These are phyloP conservation scores for Synergus laeviventris DNA, from an alignment of 2,888 invertebrate genomes.

Conservation along the genomic window DNA sequence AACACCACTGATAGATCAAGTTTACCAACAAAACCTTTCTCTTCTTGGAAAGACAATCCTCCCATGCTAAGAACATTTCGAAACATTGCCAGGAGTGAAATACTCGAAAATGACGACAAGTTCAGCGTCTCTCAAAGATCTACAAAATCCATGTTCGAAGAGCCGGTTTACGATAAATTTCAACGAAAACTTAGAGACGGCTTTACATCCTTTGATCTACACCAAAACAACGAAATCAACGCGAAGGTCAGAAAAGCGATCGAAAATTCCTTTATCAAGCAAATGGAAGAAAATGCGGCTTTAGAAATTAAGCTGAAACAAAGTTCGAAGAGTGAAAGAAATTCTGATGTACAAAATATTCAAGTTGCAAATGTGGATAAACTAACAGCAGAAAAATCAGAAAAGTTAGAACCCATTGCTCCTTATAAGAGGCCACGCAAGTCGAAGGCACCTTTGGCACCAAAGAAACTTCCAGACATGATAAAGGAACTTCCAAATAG, in stretches of 20 bases:
- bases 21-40: conserved; percentile 44
- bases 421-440: conserved; percentile 48
- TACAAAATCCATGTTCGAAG: conserved; percentile 71
- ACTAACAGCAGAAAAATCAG: neutral
- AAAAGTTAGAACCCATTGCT: neutral
- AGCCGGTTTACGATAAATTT: conserved; percentile 59
- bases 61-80: conserved; percentile 64
- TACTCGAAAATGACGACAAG: conserved; percentile 66
- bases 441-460: conserved; percentile 45
- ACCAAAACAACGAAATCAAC: conserved; percentile 55
- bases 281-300: conserved; percentile 68
- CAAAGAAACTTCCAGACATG: conserved; percentile 67
- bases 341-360: conserved; percentile 28
- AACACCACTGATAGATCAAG: conserved; percentile 45
- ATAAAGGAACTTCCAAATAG: conserved; percentile 66
- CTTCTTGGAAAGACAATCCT: conserved; percentile 65
- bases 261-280: conserved; percentile 71
- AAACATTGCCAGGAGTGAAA: conserved; percentile 68
- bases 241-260: conserved; percentile 70
- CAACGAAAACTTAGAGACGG: conserved; percentile 35
- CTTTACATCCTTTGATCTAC: conserved; percentile 43
- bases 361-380: neutral
- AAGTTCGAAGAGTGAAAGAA: conserved; percentile 6
- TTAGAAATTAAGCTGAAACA: conserved; percentile 53
- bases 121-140: conserved; percentile 67